These are phyloP conservation scores for Monodelphis domestica DNA, from an alignment of 2,797 vertebrate genomes.

Conservation along the genomic window DNA sequence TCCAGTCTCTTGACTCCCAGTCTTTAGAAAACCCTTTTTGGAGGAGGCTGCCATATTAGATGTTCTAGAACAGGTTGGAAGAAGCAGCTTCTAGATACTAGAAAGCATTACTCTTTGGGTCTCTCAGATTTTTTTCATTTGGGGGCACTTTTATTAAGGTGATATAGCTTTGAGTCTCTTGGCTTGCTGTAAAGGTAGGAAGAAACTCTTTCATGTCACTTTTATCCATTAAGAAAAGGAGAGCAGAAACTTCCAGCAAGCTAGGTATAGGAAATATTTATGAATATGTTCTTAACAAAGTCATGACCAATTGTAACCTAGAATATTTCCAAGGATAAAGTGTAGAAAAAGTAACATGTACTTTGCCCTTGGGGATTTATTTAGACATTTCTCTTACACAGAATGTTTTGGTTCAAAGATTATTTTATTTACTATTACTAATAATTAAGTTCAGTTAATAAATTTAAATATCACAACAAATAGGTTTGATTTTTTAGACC, in stretches of 20 bases:
- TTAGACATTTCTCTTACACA: background rate
- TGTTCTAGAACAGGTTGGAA: constrained; percentile 4
- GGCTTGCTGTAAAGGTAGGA: background rate
- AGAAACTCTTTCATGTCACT: background rate
- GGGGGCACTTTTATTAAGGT: background rate
- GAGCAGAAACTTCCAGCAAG: background rate
- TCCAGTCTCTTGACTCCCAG: constrained; percentile 16
- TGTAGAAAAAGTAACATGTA: constrained; percentile 23
- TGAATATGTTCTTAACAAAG: constrained; percentile 19
- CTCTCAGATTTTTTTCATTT: constrained; percentile 20
- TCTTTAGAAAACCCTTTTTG: background rate
- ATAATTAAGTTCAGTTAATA: constrained; percentile 48
- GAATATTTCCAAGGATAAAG: constrained; percentile 28
- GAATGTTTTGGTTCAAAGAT: constrained; percentile 14
- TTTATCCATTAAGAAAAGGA: constrained; percentile 30
- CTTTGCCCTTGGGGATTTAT: background rate
- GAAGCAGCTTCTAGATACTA: constrained; percentile 4
- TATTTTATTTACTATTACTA: constrained; percentile 38
- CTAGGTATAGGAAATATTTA: constrained; percentile 38
- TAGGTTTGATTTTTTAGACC: background rate
- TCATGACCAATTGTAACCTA: constrained; percentile 30
- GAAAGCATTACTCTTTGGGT: constrained; percentile 10
- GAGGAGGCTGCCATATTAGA: constrained; percentile 1
- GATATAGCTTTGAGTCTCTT: constrained; percentile 42
- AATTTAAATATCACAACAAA: background rate